phyloP scores from a whole-genome alignment of 2,113 vertebrate species.

The Albula goreensis region DNA sequence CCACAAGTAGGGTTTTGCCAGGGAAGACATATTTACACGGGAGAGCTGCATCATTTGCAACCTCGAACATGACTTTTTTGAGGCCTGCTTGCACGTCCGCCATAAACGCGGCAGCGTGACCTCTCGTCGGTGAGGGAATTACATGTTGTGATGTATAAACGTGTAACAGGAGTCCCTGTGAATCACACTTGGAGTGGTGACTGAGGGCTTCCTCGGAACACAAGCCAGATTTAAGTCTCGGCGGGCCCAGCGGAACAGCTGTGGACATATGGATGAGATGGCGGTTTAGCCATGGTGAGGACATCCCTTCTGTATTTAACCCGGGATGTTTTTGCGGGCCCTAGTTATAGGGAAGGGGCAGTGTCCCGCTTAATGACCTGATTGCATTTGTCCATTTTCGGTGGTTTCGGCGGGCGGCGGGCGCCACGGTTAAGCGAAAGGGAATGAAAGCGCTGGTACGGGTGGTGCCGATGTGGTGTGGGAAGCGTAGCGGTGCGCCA shows the following conservation, averaged over 20 bases:
- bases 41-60: conserved; percentile 25
- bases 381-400: background rate
- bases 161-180: conserved; percentile 42
- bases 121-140: conserved; percentile 51
- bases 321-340: background rate
- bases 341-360: conserved; percentile 30
- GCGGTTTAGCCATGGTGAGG: conserved; percentile 25
- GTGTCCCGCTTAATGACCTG: background rate
- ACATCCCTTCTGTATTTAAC: background rate
- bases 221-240: conserved; percentile 40
- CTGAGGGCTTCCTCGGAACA: conserved; percentile 34
- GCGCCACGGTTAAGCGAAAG: background rate
- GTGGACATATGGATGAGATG: conserved; percentile 60
- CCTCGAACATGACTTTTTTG: conserved; percentile 24
- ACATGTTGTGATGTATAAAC: conserved; percentile 40
- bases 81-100: background rate
- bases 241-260: conserved; percentile 61
- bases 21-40: conserved; percentile 41
- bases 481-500: conserved; percentile 40
- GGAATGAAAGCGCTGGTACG: conserved; percentile 13
- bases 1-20: conserved; percentile 36
- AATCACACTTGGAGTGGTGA: conserved; percentile 59
- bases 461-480: background rate
- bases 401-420: background rate
- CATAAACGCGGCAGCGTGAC: background rate